Percentiles rank a stretch among this genome's conserved stretches.
These are phyloP conservation scores for Phenganax marumi DNA, from an alignment of 92 coral and sea anemone species.

Conservation along the genomic window DNA sequence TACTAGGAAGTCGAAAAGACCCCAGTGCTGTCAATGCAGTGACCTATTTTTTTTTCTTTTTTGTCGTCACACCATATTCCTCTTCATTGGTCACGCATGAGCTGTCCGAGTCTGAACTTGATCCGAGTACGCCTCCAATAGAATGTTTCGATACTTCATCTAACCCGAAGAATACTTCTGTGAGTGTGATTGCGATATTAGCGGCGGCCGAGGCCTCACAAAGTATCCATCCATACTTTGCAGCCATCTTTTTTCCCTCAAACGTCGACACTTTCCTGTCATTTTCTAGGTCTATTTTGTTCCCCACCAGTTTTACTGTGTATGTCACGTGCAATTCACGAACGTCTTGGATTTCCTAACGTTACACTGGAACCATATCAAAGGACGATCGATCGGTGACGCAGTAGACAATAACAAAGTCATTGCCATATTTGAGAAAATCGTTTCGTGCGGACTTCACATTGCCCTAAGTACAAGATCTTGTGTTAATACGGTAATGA, in stretches of 20 bases:
- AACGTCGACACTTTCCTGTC: conserved; percentile 61
- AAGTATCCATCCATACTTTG: conserved; percentile 69
- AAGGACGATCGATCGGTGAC: conserved; percentile 63
- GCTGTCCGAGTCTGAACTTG: conserved; percentile 38
- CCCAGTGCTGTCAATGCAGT: too few species aligned
- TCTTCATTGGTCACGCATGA: not conserved
- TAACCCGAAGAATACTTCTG: conserved; percentile 59
- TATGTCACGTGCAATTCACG: conserved; percentile 48
- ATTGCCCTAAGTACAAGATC: not conserved
- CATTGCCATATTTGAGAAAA: conserved; percentile 63
- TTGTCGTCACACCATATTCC: not conserved
- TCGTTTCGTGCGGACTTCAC: conserved; percentile 52
- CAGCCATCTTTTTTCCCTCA: conserved; percentile 63
- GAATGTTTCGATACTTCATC: not conserved
- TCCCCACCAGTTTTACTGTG: conserved; percentile 61
- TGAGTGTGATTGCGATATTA: conserved; percentile 62
- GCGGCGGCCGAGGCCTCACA: conserved; percentile 73
- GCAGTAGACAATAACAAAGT: conserved; percentile 71
- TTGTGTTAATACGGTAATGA: not conserved
- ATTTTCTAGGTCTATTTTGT: conserved; percentile 62
- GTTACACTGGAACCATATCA: conserved; percentile 63
- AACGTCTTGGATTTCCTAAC: conserved; percentile 59
- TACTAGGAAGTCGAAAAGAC: too few species aligned
- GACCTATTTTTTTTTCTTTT: conserved; percentile 18
- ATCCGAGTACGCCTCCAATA: conserved; percentile 2